phyloP scores from a whole-genome alignment of 2,888 invertebrate genomes.

The Chloroclystis v-ata region DNA sequence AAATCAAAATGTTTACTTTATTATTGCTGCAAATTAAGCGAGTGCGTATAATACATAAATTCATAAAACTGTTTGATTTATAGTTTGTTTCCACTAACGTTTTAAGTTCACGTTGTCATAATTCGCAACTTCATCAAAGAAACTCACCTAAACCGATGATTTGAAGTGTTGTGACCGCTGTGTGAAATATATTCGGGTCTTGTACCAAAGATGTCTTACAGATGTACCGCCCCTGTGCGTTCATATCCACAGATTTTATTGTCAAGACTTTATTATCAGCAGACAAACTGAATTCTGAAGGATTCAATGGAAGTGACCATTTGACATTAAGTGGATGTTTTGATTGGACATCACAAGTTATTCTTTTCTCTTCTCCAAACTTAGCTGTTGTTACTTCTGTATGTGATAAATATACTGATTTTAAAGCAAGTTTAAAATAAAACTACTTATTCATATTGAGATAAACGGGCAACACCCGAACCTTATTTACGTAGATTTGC shows the following conservation, averaged over 20 bases:
- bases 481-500: too few species aligned
- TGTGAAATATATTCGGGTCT: slow-evolving; percentile 1
- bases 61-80: too few species aligned
- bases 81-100: too few species aligned
- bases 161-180: slow-evolving; percentile 2
- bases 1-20: too few species aligned
- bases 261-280: slow-evolving; percentile 9
- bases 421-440: too few species aligned
- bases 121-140: too few species aligned
- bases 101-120: too few species aligned
- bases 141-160: slow-evolving; percentile 12
- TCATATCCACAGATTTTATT: slow-evolving; percentile 8
- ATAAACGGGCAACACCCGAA: too few species aligned
- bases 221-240: slow-evolving; percentile 9
- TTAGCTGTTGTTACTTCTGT: slow-evolving; percentile 1
- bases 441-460: too few species aligned
- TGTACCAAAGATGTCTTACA: slow-evolving; percentile 12
- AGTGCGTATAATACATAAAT: too few species aligned
- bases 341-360: slow-evolving; percentile 3
- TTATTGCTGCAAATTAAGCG: too few species aligned
- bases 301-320: slow-evolving; percentile 9
- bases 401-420: too few species aligned
- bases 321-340: slow-evolving; percentile 2
- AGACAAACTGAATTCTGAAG: slow-evolving; percentile 7
- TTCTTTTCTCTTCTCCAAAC: slow-evolving; percentile 7